Conservation (phyloP, 1,140 invertebrate species). For the Lutraria rhynchaena region DNA sequence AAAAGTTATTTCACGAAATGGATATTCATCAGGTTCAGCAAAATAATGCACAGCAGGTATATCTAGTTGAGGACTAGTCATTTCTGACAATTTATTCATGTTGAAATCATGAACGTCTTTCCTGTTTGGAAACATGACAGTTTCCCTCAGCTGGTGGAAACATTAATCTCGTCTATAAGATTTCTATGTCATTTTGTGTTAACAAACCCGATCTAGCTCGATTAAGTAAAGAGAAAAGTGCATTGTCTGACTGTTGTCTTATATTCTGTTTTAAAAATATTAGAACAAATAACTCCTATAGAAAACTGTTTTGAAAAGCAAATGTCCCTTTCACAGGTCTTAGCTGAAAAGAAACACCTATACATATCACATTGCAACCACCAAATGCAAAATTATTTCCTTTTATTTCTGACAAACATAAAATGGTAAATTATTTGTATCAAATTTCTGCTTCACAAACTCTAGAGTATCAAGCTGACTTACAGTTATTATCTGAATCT, state of each 20-base stretch:
- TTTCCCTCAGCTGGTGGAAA: neutral
- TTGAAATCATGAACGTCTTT: constrained; percentile 18
- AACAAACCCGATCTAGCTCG: constrained; percentile 24
- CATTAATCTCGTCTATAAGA: constrained; percentile 6
- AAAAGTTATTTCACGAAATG: constrained; percentile 29
- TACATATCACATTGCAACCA: constrained; percentile 50
- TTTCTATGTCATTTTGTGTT: constrained; percentile 8
- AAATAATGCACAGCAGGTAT: constrained; percentile 54
- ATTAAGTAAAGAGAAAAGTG: constrained; percentile 52
- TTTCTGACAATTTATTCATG: neutral
- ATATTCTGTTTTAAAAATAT: constrained; percentile 61
- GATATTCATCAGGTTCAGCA: constrained; percentile 28
- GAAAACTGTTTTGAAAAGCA: constrained; percentile 45
- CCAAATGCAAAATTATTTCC: too few relatives aligned
- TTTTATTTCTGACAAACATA: too few relatives aligned
- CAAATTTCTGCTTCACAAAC: too few relatives aligned
- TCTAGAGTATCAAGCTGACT: too few relatives aligned
- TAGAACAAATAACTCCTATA: constrained; percentile 62
- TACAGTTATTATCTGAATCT: neutral
- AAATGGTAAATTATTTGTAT: too few relatives aligned
- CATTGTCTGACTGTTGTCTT: constrained; percentile 36
- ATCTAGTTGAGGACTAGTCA: neutral
- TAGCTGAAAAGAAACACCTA: constrained; percentile 59
- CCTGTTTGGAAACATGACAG: constrained; percentile 30
- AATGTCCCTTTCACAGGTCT: constrained; percentile 32